A percentile compares a stretch with the other conserved stretches of the same genome.
Conservation (phyloP, 2,888 invertebrate species). For the Leptogaster cylindrica region DNA sequence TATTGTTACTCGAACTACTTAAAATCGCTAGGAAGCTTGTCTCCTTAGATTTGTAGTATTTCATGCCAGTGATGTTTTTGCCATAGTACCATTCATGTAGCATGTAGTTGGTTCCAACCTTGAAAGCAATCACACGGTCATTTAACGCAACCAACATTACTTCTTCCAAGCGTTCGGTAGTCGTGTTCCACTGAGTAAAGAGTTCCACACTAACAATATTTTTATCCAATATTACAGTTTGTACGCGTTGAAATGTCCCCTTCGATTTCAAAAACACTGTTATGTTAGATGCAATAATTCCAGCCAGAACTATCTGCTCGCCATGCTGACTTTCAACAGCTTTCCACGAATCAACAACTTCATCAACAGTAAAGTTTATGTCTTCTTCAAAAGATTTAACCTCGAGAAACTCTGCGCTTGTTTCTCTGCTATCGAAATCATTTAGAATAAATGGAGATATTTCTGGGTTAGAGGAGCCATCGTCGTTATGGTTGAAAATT, state of each 20-base stretch:
- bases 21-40: slow-evolving; percentile 52
- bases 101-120: slow-evolving; percentile 22
- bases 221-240: slow-evolving; percentile 14
- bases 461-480: background rate
- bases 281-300: slow-evolving; percentile 51
- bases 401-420: slow-evolving; percentile 54
- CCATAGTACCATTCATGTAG: slow-evolving; percentile 56
- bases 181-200: slow-evolving; percentile 9
- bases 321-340: slow-evolving; percentile 52
- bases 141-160: slow-evolving; percentile 2
- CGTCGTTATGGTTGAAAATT: slow-evolving; percentile 48
- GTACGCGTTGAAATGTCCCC: slow-evolving; percentile 7
- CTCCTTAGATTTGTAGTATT: slow-evolving; percentile 51
- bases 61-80: slow-evolving; percentile 49
- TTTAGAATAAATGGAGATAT: slow-evolving; percentile 37
- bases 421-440: slow-evolving; percentile 28
- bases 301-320: slow-evolving; percentile 56
- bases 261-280: slow-evolving; percentile 50
- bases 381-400: slow-evolving; percentile 57
- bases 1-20: slow-evolving; percentile 47
- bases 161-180: background rate
- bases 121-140: slow-evolving; percentile 25
- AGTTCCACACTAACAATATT: background rate
- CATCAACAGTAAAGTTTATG: slow-evolving; percentile 52
- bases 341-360: slow-evolving; percentile 55